A percentile compares a stretch with the other conserved stretches of the same genome.
These are phyloP conservation scores for Bibio marci DNA, from an alignment of 2,888 invertebrate species.

Conservation along the genomic window DNA sequence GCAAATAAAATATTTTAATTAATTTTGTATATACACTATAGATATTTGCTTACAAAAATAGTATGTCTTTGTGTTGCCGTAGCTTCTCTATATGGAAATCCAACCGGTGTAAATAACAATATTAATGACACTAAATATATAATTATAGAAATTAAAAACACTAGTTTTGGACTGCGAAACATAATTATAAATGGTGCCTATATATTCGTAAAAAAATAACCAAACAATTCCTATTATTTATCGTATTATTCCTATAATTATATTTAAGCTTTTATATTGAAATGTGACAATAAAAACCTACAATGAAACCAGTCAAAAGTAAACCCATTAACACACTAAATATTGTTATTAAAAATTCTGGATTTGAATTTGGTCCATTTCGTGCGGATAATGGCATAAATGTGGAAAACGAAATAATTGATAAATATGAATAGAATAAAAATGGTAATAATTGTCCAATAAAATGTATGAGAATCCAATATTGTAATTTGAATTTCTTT, in stretches of 20 bases:
- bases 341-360: conserved; percentile 36
- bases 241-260: too few species aligned
- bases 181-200: conserved; percentile 25
- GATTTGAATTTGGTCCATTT: conserved; percentile 31
- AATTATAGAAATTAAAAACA: conserved; percentile 18
- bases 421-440: conserved; percentile 31
- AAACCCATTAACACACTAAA: conserved; percentile 25
- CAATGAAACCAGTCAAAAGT: conserved; percentile 23
- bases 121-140: conserved; percentile 22
- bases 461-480: conserved; percentile 27
- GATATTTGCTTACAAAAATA: too few species aligned
- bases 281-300: too few species aligned
- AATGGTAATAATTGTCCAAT: conserved; percentile 28
- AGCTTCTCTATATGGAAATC: conserved; percentile 38
- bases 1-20: too few species aligned
- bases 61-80: conserved; percentile 10
- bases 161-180: conserved; percentile 23
- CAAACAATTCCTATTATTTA: too few species aligned
- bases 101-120: conserved; percentile 32
- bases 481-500: not conserved
- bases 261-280: too few species aligned
- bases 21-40: too few species aligned
- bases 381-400: conserved; percentile 45
- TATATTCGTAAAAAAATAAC: too few species aligned
- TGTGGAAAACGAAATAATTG: conserved; percentile 32